Conservation (phyloP, 2,797 vertebrate genomes). For the Thunnus albacares region DNA sequence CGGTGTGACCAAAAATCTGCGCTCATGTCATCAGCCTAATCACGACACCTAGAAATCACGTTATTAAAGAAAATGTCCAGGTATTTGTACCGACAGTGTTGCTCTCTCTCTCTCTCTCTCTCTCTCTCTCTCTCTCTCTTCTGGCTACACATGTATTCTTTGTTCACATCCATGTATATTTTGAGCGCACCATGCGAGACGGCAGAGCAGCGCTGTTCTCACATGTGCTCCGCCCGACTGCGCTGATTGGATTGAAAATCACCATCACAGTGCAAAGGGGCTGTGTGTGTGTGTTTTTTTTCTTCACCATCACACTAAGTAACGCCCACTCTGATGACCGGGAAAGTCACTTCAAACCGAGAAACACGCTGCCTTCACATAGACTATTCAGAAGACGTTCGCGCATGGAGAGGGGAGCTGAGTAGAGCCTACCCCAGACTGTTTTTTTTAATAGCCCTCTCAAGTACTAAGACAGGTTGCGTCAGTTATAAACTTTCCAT, state of each 20-base stretch:
- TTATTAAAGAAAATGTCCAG: rapidly evolving
- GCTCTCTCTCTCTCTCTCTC: not conserved
- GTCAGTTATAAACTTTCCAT: conserved; percentile 45
- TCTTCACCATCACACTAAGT: conserved; percentile 59
- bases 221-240: conserved; percentile 67
- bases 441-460: not conserved
- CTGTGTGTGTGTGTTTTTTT: conserved; percentile 5
- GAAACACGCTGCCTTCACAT: conserved; percentile 58
- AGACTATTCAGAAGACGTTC: conserved; percentile 41
- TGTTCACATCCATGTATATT: conserved; percentile 61
- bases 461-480: conserved; percentile 38
- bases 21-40: no score
- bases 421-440: conserved; percentile 3
- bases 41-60: not conserved
- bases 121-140: not conserved
- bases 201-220: conserved; percentile 47
- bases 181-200: conserved; percentile 36
- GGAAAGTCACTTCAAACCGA: conserved; percentile 85
- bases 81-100: not conserved
- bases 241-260: conserved; percentile 78
- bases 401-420: conserved; percentile 27
- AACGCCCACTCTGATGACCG: conserved; percentile 84
- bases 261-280: conserved; percentile 42
- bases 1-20: not conserved
- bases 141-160: conserved; percentile 54